These are phyloP conservation scores for Octopus bimaculoides DNA, from an alignment of 1,140 invertebrate genomes.

Conservation along the genomic window DNA sequence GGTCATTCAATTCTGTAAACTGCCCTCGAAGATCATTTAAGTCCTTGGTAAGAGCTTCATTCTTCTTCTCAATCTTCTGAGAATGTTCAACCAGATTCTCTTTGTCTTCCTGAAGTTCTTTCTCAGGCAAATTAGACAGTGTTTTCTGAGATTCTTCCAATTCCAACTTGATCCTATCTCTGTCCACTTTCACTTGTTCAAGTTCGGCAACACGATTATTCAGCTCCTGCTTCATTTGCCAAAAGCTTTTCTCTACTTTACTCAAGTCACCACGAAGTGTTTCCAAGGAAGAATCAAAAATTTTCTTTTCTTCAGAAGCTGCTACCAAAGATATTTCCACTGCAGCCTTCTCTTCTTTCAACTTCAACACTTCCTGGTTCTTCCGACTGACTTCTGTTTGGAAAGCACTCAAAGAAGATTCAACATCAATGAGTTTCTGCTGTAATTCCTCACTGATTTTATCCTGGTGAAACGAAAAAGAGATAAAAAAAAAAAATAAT, in stretches of 20 bases:
- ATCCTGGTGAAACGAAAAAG: slow-evolving; percentile 28
- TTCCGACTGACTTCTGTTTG: slow-evolving; percentile 40
- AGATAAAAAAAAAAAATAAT: background rate
- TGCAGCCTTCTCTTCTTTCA: slow-evolving; percentile 56
- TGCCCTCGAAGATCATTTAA: slow-evolving; percentile 30
- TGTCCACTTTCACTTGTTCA: slow-evolving; percentile 32
- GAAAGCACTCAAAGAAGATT: slow-evolving; percentile 48
- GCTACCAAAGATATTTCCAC: slow-evolving; percentile 52
- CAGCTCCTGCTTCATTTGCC: slow-evolving; percentile 58
- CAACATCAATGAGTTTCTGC: slow-evolving; percentile 51
- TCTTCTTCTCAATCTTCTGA: slow-evolving; percentile 37
- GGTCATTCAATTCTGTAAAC: slow-evolving; percentile 19
- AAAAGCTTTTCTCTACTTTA: slow-evolving; percentile 57
- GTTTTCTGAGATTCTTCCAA: slow-evolving; percentile 25
- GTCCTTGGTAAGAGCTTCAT: slow-evolving; percentile 33
- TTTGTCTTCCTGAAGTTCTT: slow-evolving; percentile 33
- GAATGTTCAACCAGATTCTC: slow-evolving; percentile 25
- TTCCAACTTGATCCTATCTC: slow-evolving; percentile 17
- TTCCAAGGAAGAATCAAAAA: slow-evolving; percentile 54
- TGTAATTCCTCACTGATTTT: slow-evolving; percentile 49
- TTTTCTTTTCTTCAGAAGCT: slow-evolving; percentile 56
- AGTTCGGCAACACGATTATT: slow-evolving; percentile 38
- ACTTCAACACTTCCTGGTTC: slow-evolving; percentile 48
- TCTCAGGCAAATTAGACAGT: slow-evolving; percentile 32
- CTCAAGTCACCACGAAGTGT: slow-evolving; percentile 54